A percentile compares a stretch with the other conserved stretches of the same genome.
These are phyloP conservation scores for Channa maculata DNA, from an alignment of 2,113 vertebrate genomes.

Conservation along the genomic window DNA sequence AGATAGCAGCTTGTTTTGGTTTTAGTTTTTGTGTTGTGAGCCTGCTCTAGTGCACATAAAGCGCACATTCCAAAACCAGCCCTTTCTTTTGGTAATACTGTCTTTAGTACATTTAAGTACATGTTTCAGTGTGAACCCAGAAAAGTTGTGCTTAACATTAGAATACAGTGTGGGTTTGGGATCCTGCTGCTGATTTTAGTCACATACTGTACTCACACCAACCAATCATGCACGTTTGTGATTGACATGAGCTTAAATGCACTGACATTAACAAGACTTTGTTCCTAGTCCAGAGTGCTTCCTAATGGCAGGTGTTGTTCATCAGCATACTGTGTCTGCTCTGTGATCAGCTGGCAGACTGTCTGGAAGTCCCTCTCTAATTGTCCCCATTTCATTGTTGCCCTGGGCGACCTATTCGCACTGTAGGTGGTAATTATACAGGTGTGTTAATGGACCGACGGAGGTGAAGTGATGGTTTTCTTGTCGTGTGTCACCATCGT, in stretches of 20 bases:
- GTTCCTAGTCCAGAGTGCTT: constrained; percentile 32
- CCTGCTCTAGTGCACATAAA: not conserved
- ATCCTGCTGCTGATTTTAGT: not conserved
- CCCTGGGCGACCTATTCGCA: constrained; percentile 54
- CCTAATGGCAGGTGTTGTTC: constrained; percentile 62
- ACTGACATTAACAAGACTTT: constrained; percentile 38
- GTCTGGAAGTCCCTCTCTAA: constrained; percentile 64
- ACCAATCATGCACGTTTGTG: constrained; percentile 3
- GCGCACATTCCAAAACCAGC: not conserved
- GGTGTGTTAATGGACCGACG: constrained; percentile 63
- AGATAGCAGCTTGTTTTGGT: not conserved
- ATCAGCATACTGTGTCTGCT: constrained; percentile 52
- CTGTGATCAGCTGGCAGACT: constrained; percentile 59
- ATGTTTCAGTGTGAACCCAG: too few relatives aligned
- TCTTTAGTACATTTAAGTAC: too few relatives aligned
- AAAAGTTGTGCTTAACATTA: too few relatives aligned
- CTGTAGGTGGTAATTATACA: constrained; percentile 67
- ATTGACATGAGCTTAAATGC: not conserved
- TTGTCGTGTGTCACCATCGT: not conserved
- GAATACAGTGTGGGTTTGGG: not conserved
- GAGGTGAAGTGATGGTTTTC: constrained; percentile 25
- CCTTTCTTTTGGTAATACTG: too few relatives aligned
- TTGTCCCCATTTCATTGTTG: constrained; percentile 51
- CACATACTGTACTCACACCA: not conserved
- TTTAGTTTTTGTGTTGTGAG: constrained; percentile 9